These are phyloP conservation scores for Arrhopalites spinosus DNA, from an alignment of 2,888 invertebrate genomes.

Conservation along the genomic window DNA sequence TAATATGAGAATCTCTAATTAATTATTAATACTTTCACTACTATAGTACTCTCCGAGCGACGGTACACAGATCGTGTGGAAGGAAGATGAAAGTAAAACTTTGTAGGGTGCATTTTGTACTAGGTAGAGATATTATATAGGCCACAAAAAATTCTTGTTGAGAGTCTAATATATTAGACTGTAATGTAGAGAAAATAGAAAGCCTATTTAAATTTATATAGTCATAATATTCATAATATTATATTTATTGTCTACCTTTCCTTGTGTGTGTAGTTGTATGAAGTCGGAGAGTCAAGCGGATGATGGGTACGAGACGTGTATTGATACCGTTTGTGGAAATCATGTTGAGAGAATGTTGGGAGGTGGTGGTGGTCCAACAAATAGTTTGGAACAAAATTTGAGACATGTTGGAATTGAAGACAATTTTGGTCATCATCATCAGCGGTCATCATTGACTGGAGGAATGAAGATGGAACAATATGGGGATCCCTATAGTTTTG, in stretches of 20 bases:
- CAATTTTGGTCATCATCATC: slow-evolving; percentile 44
- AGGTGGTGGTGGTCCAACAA: slow-evolving; percentile 46
- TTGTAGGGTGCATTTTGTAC: too few relatives aligned
- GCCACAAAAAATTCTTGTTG: too few relatives aligned
- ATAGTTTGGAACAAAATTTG: slow-evolving; percentile 46
- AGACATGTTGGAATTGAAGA: slow-evolving; percentile 41
- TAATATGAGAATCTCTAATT: not conserved
- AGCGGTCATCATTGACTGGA: slow-evolving; percentile 29
- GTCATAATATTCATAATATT: too few relatives aligned
- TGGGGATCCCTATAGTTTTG: slow-evolving; percentile 84
- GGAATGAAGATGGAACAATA: slow-evolving; percentile 51
- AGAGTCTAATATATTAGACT: too few relatives aligned
- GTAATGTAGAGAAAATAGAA: too few relatives aligned
- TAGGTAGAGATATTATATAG: too few relatives aligned
- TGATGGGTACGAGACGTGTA: slow-evolving; percentile 87
- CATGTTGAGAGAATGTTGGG: slow-evolving; percentile 57
- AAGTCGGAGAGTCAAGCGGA: slow-evolving; percentile 75
- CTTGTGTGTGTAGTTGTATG: slow-evolving; percentile 57
- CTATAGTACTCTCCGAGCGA: too few relatives aligned
- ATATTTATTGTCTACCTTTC: too few relatives aligned
- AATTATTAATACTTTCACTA: too few relatives aligned
- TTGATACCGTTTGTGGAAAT: slow-evolving; percentile 60
- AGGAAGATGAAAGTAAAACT: too few relatives aligned
- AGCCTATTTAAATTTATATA: too few relatives aligned
- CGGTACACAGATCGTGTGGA: too few relatives aligned